Conservation (phyloP, 2,113 vertebrate genomes). For the Brienomyrus longianalis region DNA sequence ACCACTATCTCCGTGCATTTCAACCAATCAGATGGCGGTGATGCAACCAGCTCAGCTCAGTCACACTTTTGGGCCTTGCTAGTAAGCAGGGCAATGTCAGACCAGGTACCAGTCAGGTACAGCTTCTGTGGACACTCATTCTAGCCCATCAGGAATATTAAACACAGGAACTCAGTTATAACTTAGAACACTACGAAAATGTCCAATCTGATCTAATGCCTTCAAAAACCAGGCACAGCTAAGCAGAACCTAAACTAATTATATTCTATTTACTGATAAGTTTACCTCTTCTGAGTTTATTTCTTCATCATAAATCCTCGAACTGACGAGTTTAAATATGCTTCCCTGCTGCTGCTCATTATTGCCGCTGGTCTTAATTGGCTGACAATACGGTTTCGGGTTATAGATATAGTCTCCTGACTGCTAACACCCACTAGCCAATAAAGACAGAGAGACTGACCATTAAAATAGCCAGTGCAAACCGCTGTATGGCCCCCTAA, state of each 20-base stretch:
- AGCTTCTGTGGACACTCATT: not conserved
- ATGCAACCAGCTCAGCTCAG: not conserved
- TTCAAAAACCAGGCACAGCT: not conserved
- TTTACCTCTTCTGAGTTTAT: not conserved
- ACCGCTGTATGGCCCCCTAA: not conserved
- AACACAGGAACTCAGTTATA: not conserved
- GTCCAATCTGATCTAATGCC: not conserved
- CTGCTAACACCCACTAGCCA: slow-evolving; percentile 64
- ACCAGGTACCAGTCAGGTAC: not conserved
- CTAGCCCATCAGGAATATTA: not conserved
- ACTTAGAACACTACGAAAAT: not conserved
- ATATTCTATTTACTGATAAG: not conserved
- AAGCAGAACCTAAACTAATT: not conserved
- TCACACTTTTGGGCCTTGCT: not conserved
- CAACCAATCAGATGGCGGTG: not conserved
- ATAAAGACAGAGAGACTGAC: slow-evolving; percentile 53
- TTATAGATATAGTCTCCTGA: slow-evolving; percentile 57
- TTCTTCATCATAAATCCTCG: not conserved
- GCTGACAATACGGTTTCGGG: slow-evolving; percentile 45
- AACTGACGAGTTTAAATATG: slow-evolving; percentile 4
- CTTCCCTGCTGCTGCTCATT: slow-evolving; percentile 33
- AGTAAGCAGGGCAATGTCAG: not conserved
- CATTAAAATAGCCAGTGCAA: slow-evolving; percentile 26
- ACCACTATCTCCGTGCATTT: not conserved
- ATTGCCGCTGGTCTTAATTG: slow-evolving; percentile 57